Evolutionary conservation across 1,140 invertebrate genomes (phyloP), one percentile per base, ranked within the genome.

Genomic region (Drosophila quadrilineata): DNA sequence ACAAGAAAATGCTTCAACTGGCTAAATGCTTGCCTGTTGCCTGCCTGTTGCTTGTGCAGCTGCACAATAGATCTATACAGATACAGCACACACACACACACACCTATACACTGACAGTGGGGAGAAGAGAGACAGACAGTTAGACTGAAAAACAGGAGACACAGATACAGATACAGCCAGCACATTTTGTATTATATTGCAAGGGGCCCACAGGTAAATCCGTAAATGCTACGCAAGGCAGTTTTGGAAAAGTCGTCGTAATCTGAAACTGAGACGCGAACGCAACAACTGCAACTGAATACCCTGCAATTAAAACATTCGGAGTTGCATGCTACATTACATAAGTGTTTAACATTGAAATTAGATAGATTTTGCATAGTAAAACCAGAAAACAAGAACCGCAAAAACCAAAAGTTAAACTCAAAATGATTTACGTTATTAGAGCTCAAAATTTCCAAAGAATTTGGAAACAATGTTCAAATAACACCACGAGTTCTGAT

Each of bases 21-120:
- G n/a, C n/a, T n/a, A n/a, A n/a, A n/a, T n/a, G n/a, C 12, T 5
- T 3, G 8, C 5, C 41, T n/a, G 19, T 28, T 17, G 40, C 21
- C 10, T 40, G 69, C 57, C 71, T 49, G 71, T 70, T 63, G 65
- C 58, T 62, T 54, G 59, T 68, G 59, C 75, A 79, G 75, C 75
- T 79, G 75, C 73, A 69, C 63, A 84, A 67, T 56, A 60, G 57
- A 28, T 59, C 57, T 17, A 36, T 26, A 58, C 10, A 49, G 10
- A 57, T 19, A 40, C 54, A 45, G 31, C 22, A 48, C 31, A 40
- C 24, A 59, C 26, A 38, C 17, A 46, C 12, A 48, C 40, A 46
- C 41, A 41, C 22, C 48, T 17, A 33, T 14, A 29, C 54, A 24
- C 28, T 53, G 6, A 46, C 22, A 54, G 12, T 16, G 12, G n/a